Base-by-base conservation (phyloP, 2,888 invertebrate species). In the Latheticus oryzae region DNA sequence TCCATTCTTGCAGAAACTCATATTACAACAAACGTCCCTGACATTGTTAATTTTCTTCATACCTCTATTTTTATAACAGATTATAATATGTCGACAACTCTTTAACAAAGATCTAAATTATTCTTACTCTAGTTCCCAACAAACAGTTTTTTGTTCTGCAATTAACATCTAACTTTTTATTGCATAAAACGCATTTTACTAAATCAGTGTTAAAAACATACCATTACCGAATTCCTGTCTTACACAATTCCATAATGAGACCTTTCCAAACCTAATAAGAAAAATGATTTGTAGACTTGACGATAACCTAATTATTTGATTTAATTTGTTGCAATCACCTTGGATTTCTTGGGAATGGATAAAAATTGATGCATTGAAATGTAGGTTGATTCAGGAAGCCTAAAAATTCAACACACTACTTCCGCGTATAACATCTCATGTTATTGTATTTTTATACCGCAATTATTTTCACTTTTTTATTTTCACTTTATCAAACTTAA, bases 221-320 rank as follows among this genome's bases (percentile, higher is more conserved):
- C 11, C 32, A 43, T 42, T 52, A 52, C 52, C 40, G 52, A 52
- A 52, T 52, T 52, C 42, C 42, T 42, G 42, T 43, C 19, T 52
- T 51, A 8, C 51, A 5, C 17, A 40, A 51, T 32, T 8, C 32
- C 9, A 21, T 21, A 21, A 21, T 21, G 2, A 26, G n/a, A 26
- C 26, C 32, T 32, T 32, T 32, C 32, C 32, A 32, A 32, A 32
- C 11, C 13, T 11, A 28, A 7, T 32, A 16, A 32, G n/a, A n/a
- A n/a, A n/a, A n/a, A n/a, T n/a, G n/a, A n/a, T n/a, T n/a, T n/a
- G 21, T 21, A 21, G 5, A 21, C 28, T 9, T 35, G n/a, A n/a
- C n/a, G n/a, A 8, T 37, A 37, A 37, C 40, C 28, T 12, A 40
- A 51, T 30, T 24, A 26, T 51, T 26, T 21, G 7, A 24, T 23